These are phyloP conservation scores for Pristionchus fissidentatus DNA, from an alignment of 2,888 invertebrate genomes.

Conservation along the genomic window DNA sequence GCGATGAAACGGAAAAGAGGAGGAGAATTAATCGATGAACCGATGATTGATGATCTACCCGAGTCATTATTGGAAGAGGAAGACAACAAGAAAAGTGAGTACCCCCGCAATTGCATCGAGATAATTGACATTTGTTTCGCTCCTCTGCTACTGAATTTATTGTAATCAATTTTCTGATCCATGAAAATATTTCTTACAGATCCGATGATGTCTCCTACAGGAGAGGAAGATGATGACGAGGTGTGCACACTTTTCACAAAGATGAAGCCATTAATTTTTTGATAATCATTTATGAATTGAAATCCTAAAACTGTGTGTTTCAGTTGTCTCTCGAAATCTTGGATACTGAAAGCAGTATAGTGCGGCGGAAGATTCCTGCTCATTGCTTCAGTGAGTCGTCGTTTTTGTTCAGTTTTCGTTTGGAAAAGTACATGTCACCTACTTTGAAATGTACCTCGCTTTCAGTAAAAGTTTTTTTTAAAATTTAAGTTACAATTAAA, in stretches of 20 bases:
- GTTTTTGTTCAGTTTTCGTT: neutral
- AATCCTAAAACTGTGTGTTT: too few relatives aligned
- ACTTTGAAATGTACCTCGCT: neutral
- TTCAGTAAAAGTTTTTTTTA: neutral
- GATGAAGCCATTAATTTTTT: neutral
- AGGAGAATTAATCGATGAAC: conserved; percentile 5
- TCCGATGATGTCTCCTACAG: neutral
- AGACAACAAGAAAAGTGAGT: neutral
- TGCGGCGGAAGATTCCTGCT: conserved; percentile 36
- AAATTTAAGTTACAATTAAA: neutral
- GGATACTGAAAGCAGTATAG: conserved; percentile 32
- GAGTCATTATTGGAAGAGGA: conserved; percentile 34
- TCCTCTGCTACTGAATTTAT: neutral
- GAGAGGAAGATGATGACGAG: conserved; percentile 44
- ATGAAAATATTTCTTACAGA: neutral
- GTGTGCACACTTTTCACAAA: neutral
- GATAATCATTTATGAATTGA: neutral
- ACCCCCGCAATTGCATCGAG: neutral
- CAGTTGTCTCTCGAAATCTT: conserved; percentile 12
- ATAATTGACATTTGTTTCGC: too few relatives aligned
- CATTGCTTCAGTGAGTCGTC: conserved; percentile 22
- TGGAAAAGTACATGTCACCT: neutral
- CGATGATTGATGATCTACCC: conserved; percentile 27
- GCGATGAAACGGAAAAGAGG: conserved; percentile 10
- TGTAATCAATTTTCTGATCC: neutral